Evolutionary conservation across 2,888 invertebrate species (phyloP), one percentile per base, ranked within the genome.

Genomic region (Liodrosophila aerea): DNA sequence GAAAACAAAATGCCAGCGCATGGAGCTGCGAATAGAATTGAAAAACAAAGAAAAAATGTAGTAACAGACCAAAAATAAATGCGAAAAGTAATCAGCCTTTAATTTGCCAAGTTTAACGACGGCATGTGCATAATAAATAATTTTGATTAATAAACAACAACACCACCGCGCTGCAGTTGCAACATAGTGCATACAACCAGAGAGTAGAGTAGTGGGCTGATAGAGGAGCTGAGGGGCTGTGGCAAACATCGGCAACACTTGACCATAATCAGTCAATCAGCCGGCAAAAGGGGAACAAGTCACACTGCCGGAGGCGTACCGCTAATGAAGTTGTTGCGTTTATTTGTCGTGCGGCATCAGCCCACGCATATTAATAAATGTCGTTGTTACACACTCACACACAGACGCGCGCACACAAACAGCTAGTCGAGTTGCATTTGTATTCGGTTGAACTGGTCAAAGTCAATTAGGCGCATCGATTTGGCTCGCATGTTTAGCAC

Each of bases 221-320:
- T 7, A 1, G 11, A 29, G n/a, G 7, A 13, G 33, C 4, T 22
- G 44, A 11, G 31, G 4, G 12, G 4, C 12, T 4, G 37, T 30
- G 4, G 7, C 11, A 12, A n/a, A 13, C 51, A 40, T 53, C 58
- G 64, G 50, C 65, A 63, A 74, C 85, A 82, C 80, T 85, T 81
- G 80, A 76, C 80, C 85, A 81, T 81, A 81, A 81, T 81, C 85
- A 81, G 76, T 83, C 81, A 81, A 83, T 81, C 81, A 78, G 76
- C 51, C 62, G 50, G 66, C 64, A 69, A 80, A 39, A 82, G 63
- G 83, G 68, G 68, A 54, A 70, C 67, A 57, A 46, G 59, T 46
- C 56, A 58, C 51, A 58, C 22, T 29, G 59, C 64, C 33, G 58
- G 33, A 13, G 31, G 43, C 54, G 16, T 45, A 16, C 30, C 64